These are phyloP conservation scores for Tineola bisselliella DNA, from an alignment of 2,888 invertebrate genomes.

Conservation along the genomic window DNA sequence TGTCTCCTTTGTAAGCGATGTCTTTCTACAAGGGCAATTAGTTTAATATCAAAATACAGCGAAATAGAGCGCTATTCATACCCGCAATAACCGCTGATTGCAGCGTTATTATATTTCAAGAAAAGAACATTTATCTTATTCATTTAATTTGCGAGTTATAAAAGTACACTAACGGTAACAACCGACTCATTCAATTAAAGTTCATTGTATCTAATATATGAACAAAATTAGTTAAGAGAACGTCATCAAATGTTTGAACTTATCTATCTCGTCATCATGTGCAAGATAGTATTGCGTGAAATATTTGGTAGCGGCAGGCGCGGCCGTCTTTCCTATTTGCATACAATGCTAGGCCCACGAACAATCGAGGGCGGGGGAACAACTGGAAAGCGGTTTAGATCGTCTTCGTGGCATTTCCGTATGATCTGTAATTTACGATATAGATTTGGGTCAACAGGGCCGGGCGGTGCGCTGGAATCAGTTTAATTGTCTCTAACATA, in stretches of 20 bases:
- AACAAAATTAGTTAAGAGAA: too few species aligned
- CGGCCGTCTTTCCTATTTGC: conserved; percentile 35
- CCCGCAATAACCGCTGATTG: too few species aligned
- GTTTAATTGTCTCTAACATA: neutral
- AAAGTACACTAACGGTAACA: too few species aligned
- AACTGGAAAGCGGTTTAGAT: conserved; percentile 26
- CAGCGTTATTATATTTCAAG: too few species aligned
- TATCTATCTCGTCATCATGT: conserved; percentile 16
- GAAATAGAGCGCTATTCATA: conserved; percentile 14
- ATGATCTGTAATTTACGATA: conserved; percentile 11
- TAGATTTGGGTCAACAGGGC: conserved; percentile 6
- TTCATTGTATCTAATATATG: too few species aligned
- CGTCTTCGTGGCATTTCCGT: conserved; percentile 10
- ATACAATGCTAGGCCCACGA: conserved; percentile 44
- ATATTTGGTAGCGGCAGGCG: conserved; percentile 52
- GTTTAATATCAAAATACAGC: conserved; percentile 23
- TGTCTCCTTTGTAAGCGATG: conserved; percentile 22
- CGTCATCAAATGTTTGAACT: too few species aligned
- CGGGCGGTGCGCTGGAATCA: neutral
- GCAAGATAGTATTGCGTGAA: conserved; percentile 37
- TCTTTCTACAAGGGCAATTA: conserved; percentile 20
- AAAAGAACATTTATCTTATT: neutral
- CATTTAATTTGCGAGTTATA: too few species aligned
- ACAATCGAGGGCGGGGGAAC: conserved; percentile 43
- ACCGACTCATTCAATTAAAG: too few species aligned